These are phyloP conservation scores for Archivesica marissinica DNA, from an alignment of 1,140 invertebrate species.

Conservation along the genomic window DNA sequence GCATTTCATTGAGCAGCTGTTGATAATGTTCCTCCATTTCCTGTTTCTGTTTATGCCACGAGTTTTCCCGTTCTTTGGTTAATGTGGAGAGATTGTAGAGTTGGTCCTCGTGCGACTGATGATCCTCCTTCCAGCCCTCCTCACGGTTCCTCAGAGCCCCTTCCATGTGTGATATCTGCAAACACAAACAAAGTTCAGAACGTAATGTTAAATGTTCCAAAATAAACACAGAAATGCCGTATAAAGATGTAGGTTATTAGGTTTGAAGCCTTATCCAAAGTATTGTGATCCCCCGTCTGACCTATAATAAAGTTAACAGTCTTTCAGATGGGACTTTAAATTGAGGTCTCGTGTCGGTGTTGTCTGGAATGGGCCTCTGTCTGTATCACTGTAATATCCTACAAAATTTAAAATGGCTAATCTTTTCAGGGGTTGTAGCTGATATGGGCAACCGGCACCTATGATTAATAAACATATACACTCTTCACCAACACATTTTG, in stretches of 20 bases:
- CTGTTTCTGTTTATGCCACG: constrained; percentile 81
- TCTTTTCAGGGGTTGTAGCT: no score
- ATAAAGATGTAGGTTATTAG: not conserved
- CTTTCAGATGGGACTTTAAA: no score
- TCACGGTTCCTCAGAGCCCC: constrained; percentile 70
- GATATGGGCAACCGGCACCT: no score
- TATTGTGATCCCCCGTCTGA: no score
- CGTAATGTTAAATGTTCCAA: no score
- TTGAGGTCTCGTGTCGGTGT: no score
- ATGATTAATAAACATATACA: not conserved
- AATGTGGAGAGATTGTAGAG: constrained; percentile 75
- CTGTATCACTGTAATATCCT: no score
- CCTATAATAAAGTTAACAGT: no score
- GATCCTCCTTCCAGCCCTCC: constrained; percentile 70
- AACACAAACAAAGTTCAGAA: not conserved
- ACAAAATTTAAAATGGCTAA: no score
- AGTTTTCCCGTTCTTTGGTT: constrained; percentile 75
- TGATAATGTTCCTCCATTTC: constrained; percentile 81
- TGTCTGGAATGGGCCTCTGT: no score
- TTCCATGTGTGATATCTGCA: constrained; percentile 73
- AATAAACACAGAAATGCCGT: not conserved
- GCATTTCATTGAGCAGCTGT: constrained; percentile 77
- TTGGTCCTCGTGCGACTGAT: constrained; percentile 78
- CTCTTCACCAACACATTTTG: not conserved
- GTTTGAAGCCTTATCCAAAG: not conserved